Base-by-base conservation (phyloP, 1,140 invertebrate genomes). In the Drosophila subobscura region DNA sequence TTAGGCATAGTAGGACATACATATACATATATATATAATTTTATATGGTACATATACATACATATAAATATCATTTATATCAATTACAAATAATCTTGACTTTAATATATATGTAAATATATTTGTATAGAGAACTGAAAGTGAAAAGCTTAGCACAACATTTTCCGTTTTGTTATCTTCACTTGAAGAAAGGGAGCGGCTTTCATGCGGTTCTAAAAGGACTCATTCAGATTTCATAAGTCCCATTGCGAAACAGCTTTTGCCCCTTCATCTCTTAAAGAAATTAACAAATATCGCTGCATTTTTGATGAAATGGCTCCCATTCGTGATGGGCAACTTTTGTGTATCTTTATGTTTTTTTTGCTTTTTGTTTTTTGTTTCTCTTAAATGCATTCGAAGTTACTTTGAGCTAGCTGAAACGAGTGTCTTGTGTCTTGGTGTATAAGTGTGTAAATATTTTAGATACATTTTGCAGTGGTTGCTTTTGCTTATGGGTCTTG, bases 361-460 rank as follows among this genome's bases (percentile, higher is more conserved):
- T 58, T 55, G 57, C 23, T 55, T 47, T n/a, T 22, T 55, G 29
- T 51, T 54, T 42, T 70, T 74, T 67, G 57, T 76, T 50, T 50
- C 16, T 52, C 41, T 67, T 88, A 86, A 85, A 85, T 85, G 81
- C 81, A 68, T 85, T 85, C 52, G 63, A 77, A 80, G 67, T 80
- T 86, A 86, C 77, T 80, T 85, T 86, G 80, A 85, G 80, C 81
- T 85, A 77, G 77, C 81, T 85, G 80, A 85, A 77, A 85, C 81
- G 57, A 59, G 60, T 75, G 61, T 66, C 49, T 58, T 72, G 46
- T 64, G 40, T 68, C 51, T 72, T 45, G 66, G 58, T 83, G 41
- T 77, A 44, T 63, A 14, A 51, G 44, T 44, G 67, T 77, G 73
- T 81, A 56, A 66, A 66, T 85, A 77, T 77, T 86, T 79, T 65